phyloP scores from a whole-genome alignment of 1,140 invertebrate species.

The Galendromus occidentalis region DNA sequence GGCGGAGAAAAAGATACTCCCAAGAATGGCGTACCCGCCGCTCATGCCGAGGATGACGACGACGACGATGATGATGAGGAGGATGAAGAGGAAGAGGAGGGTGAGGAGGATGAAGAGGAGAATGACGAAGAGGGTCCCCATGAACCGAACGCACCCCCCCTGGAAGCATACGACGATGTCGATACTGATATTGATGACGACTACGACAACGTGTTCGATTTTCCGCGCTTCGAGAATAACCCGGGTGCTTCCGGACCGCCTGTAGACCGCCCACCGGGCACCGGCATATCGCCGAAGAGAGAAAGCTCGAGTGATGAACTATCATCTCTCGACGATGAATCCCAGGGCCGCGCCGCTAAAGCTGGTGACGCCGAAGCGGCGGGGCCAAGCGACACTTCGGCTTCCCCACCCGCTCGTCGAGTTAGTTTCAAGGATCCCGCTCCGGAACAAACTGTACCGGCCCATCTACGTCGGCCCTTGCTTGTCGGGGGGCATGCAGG shows the following conservation, averaged over 20 bases:
- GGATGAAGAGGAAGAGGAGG: constrained; percentile 5
- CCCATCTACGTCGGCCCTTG: too few species aligned
- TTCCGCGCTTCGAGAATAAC: constrained; percentile 27
- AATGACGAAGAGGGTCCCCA: neutral
- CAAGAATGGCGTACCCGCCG: constrained; percentile 1
- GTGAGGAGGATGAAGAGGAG: constrained; percentile 10
- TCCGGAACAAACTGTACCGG: too few species aligned
- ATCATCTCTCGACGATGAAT: too few species aligned
- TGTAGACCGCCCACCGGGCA: constrained; percentile 27
- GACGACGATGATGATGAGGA: constrained; percentile 9
- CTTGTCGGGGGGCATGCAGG: too few species aligned
- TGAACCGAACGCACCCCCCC: neutral
- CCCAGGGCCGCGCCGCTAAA: too few species aligned
- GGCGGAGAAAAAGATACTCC: constrained; percentile 18
- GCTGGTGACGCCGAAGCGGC: too few species aligned
- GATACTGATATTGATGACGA: constrained; percentile 11
- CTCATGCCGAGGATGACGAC: constrained; percentile 6
- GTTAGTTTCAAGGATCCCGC: too few species aligned
- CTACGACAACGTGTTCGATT: constrained; percentile 23
- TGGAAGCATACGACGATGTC: constrained; percentile 5
- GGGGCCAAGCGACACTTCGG: too few species aligned
- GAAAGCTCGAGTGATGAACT: too few species aligned
- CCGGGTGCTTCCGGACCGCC: constrained; percentile 29
- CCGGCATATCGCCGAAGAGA: constrained; percentile 29
- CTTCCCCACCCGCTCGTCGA: too few species aligned